Evolutionary conservation across 2,888 invertebrate genomes (phyloP), one percentile per base, ranked within the genome.

Genomic region (Coelopa pilipes): DNA sequence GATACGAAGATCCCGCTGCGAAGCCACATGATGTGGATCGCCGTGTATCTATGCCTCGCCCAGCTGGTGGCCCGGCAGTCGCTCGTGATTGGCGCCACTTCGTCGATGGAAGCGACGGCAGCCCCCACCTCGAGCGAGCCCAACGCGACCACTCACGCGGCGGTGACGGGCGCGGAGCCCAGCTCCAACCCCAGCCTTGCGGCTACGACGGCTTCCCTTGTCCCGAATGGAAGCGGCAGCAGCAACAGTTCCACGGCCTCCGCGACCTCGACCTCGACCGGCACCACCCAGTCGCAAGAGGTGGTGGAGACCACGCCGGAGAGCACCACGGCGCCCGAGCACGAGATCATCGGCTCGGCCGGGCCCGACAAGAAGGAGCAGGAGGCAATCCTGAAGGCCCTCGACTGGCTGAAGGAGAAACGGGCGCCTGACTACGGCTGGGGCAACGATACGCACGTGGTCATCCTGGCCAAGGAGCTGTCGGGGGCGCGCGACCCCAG

Each of bases 381-480:
- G 72, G 87, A 88, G 53, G 87, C 88, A 0, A 88, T 88, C 19
- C 78, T 87, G 60, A 85, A 84, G 80, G 95, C 94, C 1, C 87
- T 93, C 74, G 90, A 92, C 79, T 95, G 94, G 90, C 87, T 95
- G 24, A 90, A 93, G 82, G 90, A 91, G 79, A 93, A 94, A 80
- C 90, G 94, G 34, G 92, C 92, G 79, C 89, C 90, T 2, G 93
- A 94, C 84, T 93, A 92, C 90, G 94, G 94, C 7, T 95, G 95
- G 94, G 92, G 92, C 53, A 94, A 94, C 80, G 94, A 95, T 82
- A 96, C 96, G 0, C 93, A 95, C 77, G 92, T 93, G 81, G 95
- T 94, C 2, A 90, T 96, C 83, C 89, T 95, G 59, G 94, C 95
- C 49, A 89, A 96, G 74, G 93, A 94, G 87, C 78, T 87, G 67